These are phyloP conservation scores for Orthosia gothica DNA, from an alignment of 2,888 invertebrate genomes.

Conservation along the genomic window DNA sequence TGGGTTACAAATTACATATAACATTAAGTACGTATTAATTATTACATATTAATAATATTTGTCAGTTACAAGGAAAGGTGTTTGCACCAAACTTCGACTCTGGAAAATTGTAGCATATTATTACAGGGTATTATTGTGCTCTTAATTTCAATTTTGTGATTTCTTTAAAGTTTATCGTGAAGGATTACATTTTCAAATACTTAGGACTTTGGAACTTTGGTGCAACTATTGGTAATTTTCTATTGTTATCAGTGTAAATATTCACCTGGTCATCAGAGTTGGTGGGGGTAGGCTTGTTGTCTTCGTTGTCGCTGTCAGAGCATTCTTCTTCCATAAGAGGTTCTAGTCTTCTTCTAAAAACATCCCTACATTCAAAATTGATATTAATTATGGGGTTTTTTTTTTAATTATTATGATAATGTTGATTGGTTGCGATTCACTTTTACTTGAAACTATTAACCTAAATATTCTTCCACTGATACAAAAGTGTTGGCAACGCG, in stretches of 20 bases:
- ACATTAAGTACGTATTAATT: conserved; percentile 50
- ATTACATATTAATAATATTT: conserved; percentile 45
- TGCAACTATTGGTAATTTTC: conserved; percentile 49
- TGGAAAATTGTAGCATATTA: conserved; percentile 46
- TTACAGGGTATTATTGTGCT: conserved; percentile 30
- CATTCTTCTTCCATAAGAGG: conserved; percentile 96
- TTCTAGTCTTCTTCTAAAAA: conserved; percentile 94
- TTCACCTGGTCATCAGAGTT: conserved; percentile 91
- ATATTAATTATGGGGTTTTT: conserved; percentile 32
- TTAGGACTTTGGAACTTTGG: conserved; percentile 58
- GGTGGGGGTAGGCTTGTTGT: conserved; percentile 88
- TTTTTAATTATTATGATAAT: conserved; percentile 17
- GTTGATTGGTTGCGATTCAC: neutral
- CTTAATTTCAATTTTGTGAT: neutral
- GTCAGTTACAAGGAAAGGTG: conserved; percentile 14
- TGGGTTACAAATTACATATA: conserved; percentile 43
- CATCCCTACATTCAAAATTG: conserved; percentile 81
- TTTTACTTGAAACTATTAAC: neutral
- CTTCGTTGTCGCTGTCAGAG: conserved; percentile 92
- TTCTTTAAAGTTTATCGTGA: conserved; percentile 16
- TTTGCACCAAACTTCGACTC: conserved; percentile 65
- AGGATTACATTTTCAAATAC: conserved; percentile 16
- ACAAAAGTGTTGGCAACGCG: neutral
- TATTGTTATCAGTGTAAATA: conserved; percentile 71
- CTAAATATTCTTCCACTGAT: neutral